A percentile compares a stretch with the other conserved stretches of the same genome.
Evolutionary conservation across 2,888 invertebrate species (phyloP).

Genomic region (Melinaea menophilus): DNA sequence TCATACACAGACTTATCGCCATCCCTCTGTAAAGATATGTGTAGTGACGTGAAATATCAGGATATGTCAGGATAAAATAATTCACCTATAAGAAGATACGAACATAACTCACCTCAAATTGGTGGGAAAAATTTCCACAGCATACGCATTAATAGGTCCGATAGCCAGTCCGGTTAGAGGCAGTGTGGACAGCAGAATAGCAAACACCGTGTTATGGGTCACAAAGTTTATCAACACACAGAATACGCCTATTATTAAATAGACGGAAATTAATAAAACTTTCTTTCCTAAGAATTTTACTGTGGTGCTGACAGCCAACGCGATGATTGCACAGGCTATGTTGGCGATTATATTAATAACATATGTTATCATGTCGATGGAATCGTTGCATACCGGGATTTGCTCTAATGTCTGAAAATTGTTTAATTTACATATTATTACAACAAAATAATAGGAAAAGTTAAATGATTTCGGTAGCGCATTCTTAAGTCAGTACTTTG

Average conservation of each 20-base stretch:
- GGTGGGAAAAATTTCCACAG: constrained; percentile 69
- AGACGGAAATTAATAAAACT: constrained; percentile 50
- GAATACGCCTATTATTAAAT: constrained; percentile 51
- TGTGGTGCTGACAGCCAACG: constrained; percentile 51
- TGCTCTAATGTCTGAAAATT: constrained; percentile 47
- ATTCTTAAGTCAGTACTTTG: no score
- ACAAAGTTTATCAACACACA: constrained; percentile 61
- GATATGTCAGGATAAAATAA: background rate
- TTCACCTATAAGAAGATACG: background rate
- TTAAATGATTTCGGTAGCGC: no score
- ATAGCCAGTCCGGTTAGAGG: constrained; percentile 58
- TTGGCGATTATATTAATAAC: constrained; percentile 57
- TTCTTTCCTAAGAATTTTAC: constrained; percentile 66
- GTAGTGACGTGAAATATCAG: constrained; percentile 10
- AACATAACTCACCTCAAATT: constrained; percentile 67
- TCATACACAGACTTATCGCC: constrained; percentile 79
- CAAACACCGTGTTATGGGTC: constrained; percentile 56
- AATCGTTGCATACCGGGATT: constrained; percentile 51
- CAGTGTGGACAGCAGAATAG: constrained; percentile 56
- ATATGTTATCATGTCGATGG: constrained; percentile 57
- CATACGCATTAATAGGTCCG: constrained; percentile 67
- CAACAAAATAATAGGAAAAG: no score
- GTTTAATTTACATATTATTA: no score
- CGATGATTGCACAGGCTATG: constrained; percentile 51
- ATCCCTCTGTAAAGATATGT: constrained; percentile 70